Base-by-base conservation (phyloP, 2,797 vertebrate genomes). In the Mionectes olivaceus region DNA sequence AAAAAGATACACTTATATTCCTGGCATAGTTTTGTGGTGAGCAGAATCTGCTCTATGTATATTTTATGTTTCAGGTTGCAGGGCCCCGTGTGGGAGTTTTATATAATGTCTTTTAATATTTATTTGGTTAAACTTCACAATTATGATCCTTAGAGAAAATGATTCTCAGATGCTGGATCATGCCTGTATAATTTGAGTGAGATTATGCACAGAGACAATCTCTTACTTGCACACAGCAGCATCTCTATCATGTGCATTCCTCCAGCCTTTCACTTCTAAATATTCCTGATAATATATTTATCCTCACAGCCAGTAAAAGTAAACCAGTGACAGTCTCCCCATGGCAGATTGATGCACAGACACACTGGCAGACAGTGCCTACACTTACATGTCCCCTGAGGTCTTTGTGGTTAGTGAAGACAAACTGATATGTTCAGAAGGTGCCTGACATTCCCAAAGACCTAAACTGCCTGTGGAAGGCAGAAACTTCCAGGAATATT, bases 1-100 rank as follows among this genome's bases (percentile, higher is more conserved):
- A 95, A 96, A 96, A 97, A 92, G 96, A 96, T 96, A 96, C 93
- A 91, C 83, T 96, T 96, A 88, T 97, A 94, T 93, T 97, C 88
- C 76, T 93, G 81, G 80, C 83, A 94, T 90, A 97, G 83, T 89
- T 96, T 91, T 94, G 82, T 27, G 89, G 92, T 92, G 65, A 95
- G 83, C 44, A 93, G 96, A 87, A 94, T 94, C 70, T 89, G 46
- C 91, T 95, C 68, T 92, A 96, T 95, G 94, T 95, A 86, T 97
- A 95, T 95, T 97, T 97, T 96, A 93, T 78, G 94, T 94, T 97
- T 95, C 92, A 94, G 87, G 95, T 96, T 96, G 92, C 94, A 95
- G 30, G 61, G 68, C 67, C 77, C 89, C 94, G 86, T 94, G 89
- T 94, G 90, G 94, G 91, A 95, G 85, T 96, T 97, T 96, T 88